Conservation (phyloP, 1,140 invertebrate species). For the Penaeus vannamei region DNA sequence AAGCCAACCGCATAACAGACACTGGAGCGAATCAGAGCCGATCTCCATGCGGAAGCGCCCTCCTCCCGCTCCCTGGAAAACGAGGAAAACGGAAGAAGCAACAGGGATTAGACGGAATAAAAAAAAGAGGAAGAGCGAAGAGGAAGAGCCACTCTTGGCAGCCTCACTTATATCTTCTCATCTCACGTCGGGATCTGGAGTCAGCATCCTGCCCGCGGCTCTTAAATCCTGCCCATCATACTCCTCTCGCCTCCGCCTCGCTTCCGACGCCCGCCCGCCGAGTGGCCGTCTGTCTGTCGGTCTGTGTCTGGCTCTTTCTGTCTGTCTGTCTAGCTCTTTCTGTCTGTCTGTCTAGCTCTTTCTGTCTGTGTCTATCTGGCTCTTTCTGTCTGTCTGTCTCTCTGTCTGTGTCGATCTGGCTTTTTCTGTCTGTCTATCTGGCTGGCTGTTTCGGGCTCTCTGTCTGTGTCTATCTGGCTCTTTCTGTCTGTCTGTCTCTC, state of each 20-base stretch:
- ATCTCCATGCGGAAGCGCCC: too few relatives aligned
- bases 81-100: too few relatives aligned
- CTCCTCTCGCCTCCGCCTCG: neutral
- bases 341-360: slow-evolving; percentile 18
- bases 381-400: slow-evolving; percentile 12
- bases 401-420: neutral
- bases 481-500: neutral
- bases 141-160: too few relatives aligned
- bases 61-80: too few relatives aligned
- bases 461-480: neutral
- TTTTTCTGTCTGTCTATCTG: neutral
- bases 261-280: neutral
- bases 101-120: too few relatives aligned
- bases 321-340: neutral
- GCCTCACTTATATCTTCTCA: too few relatives aligned
- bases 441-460: neutral
- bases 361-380: neutral
- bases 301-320: neutral
- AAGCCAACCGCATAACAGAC: too few relatives aligned
- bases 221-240: too few relatives aligned
- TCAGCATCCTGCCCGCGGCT: too few relatives aligned
- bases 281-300: neutral
- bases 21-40: too few relatives aligned
- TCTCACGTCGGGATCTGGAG: too few relatives aligned
- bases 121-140: too few relatives aligned